These are phyloP conservation scores for Oryctes rhinoceros DNA, from an alignment of 1,140 invertebrate genomes.

Conservation along the genomic window DNA sequence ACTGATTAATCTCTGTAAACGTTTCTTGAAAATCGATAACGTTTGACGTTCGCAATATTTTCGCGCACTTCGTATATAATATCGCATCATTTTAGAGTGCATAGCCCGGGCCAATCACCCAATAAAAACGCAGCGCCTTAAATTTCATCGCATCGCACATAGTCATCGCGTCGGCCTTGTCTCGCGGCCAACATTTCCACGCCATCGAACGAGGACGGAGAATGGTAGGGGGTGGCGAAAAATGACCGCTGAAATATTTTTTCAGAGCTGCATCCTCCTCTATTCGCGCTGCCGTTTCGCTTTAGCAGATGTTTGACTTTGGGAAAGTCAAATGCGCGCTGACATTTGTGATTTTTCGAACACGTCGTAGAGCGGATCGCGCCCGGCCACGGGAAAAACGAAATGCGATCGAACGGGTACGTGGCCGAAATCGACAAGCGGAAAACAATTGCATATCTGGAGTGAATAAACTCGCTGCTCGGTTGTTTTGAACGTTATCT, in stretches of 20 bases:
- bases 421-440: slow-evolving; percentile 40
- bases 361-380: slow-evolving; percentile 7
- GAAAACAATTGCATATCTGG: slow-evolving; percentile 46
- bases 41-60: background rate
- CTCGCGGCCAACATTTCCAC: slow-evolving; percentile 7
- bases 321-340: slow-evolving; percentile 34
- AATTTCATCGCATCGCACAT: slow-evolving; percentile 33
- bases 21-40: too few species aligned
- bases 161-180: slow-evolving; percentile 1
- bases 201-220: background rate
- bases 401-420: background rate
- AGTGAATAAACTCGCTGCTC: slow-evolving; percentile 49
- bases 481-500: slow-evolving; percentile 51
- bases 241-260: slow-evolving; percentile 37
- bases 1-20: too few species aligned
- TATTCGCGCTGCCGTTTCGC: slow-evolving; percentile 13
- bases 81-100: slow-evolving; percentile 33
- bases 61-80: background rate
- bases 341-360: slow-evolving; percentile 15
- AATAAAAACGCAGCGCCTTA: slow-evolving; percentile 38
- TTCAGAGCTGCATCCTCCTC: slow-evolving; percentile 17
- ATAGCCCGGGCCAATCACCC: slow-evolving; percentile 37
- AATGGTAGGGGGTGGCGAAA: slow-evolving; percentile 33
- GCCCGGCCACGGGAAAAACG: background rate
- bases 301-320: slow-evolving; percentile 37